Conservation (phyloP, 2,888 invertebrate species). For the Aradus depressus region DNA sequence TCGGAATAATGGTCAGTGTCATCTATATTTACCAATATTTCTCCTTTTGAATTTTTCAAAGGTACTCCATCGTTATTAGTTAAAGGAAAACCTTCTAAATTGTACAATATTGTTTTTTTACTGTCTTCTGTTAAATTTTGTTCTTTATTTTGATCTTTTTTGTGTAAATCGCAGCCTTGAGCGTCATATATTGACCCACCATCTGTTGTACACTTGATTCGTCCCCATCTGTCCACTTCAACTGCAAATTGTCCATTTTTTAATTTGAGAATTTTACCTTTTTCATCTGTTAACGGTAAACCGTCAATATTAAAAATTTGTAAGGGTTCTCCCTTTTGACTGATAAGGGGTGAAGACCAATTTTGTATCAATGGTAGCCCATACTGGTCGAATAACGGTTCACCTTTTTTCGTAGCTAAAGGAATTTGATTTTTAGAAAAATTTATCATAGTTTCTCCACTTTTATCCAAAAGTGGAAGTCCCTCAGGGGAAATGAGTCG, state of each 20-base stretch:
- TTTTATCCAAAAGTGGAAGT: no score
- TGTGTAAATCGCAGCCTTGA: not conserved
- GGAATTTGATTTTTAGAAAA: no score
- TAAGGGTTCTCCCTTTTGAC: not conserved
- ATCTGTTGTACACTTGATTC: not conserved
- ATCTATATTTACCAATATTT: not conserved
- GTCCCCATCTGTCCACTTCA: not conserved
- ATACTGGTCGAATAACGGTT: constrained; percentile 7
- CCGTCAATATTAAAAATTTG: constrained; percentile 6
- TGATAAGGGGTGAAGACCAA: not conserved
- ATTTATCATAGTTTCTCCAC: no score
- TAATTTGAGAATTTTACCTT: constrained; percentile 9
- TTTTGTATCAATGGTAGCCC: constrained; percentile 9
- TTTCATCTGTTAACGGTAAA: constrained; percentile 7
- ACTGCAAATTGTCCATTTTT: constrained; percentile 3
- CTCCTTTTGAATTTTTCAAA: not conserved
- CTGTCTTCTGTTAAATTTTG: not conserved
- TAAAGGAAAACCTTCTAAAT: constrained; percentile 7
- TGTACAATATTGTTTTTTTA: constrained; percentile 1
- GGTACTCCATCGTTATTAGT: constrained; percentile 8
- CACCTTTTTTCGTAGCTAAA: constrained; percentile 6
- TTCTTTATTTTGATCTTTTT: not conserved
- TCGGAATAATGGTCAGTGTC: no score
- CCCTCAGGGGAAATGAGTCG: no score
- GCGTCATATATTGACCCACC: constrained; percentile 9